Conservation (phyloP, 2,113 vertebrate genomes). For the Junco hyemalis region DNA sequence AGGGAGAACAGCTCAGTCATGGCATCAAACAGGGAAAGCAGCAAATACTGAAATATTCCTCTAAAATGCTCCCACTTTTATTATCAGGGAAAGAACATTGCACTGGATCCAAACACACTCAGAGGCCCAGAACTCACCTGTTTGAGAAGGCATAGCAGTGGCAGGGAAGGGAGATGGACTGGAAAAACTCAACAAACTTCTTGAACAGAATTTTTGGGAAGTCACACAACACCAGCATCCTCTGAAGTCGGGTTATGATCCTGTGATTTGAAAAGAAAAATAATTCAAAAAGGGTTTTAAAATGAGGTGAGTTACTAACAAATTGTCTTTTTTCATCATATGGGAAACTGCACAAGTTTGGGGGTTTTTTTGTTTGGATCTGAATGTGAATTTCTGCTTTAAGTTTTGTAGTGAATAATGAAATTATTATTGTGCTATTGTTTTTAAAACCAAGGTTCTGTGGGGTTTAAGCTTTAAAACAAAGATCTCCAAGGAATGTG, state of each 20-base stretch:
- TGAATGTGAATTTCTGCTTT: not conserved
- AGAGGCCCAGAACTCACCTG: slow-evolving; percentile 56
- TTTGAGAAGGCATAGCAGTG: slow-evolving; percentile 66
- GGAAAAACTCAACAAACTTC: slow-evolving; percentile 77
- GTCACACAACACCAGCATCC: slow-evolving; percentile 74
- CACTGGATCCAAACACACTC: not conserved
- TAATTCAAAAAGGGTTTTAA: not conserved
- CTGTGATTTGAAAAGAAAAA: slow-evolving; percentile 49
- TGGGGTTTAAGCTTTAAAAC: not conserved
- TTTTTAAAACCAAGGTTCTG: not conserved
- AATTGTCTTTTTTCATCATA: not conserved
- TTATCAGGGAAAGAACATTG: not conserved
- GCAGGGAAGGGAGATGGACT: slow-evolving; percentile 60
- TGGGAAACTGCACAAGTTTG: not conserved
- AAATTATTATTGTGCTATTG: not conserved
- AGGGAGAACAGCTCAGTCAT: not conserved
- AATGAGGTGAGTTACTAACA: not conserved
- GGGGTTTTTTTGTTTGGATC: not conserved
- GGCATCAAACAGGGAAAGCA: not conserved
- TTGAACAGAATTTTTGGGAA: slow-evolving; percentile 67
- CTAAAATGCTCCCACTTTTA: not conserved
- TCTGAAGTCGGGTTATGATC: slow-evolving; percentile 73
- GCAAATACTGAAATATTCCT: not conserved
- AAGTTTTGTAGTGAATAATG: not conserved
- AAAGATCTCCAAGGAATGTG: not conserved